Conservation (phyloP, 2,797 vertebrate species). For the Anolis apletophallus region DNA sequence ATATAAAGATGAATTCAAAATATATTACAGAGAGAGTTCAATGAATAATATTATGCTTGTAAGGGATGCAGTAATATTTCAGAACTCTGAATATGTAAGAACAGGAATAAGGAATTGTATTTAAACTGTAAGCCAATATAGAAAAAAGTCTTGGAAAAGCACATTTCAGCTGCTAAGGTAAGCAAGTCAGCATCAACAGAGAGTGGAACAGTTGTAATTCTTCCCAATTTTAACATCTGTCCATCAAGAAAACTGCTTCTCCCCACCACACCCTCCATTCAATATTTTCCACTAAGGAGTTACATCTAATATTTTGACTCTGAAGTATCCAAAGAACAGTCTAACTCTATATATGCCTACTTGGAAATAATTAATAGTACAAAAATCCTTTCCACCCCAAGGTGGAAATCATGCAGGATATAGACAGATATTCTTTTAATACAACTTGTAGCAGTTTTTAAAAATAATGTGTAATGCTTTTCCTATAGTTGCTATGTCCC, state of each 20-base stretch:
- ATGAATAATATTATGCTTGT: background rate
- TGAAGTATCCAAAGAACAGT: background rate
- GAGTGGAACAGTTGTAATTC: background rate
- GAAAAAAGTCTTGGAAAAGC: no score
- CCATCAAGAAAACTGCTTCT: no score
- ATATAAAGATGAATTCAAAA: background rate
- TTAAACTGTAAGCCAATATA: background rate
- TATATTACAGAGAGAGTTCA: background rate
- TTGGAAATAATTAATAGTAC: background rate
- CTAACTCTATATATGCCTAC: background rate
- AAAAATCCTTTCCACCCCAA: background rate
- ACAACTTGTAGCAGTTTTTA: no score
- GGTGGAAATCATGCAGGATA: background rate
- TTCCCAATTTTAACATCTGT: background rate
- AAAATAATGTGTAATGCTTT: background rate
- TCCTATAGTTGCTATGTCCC: background rate
- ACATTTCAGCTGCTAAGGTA: background rate
- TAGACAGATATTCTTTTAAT: no score
- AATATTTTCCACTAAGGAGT: no score
- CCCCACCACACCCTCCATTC: no score
- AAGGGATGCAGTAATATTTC: background rate
- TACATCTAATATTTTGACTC: no score
- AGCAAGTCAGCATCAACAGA: background rate
- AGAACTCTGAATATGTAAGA: background rate
- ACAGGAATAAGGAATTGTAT: background rate